Percentiles rank a stretch among this genome's conserved stretches.
Evolutionary conservation across 2,888 invertebrate genomes (phyloP).

Genomic region (Amblyteles armatorius): DNA sequence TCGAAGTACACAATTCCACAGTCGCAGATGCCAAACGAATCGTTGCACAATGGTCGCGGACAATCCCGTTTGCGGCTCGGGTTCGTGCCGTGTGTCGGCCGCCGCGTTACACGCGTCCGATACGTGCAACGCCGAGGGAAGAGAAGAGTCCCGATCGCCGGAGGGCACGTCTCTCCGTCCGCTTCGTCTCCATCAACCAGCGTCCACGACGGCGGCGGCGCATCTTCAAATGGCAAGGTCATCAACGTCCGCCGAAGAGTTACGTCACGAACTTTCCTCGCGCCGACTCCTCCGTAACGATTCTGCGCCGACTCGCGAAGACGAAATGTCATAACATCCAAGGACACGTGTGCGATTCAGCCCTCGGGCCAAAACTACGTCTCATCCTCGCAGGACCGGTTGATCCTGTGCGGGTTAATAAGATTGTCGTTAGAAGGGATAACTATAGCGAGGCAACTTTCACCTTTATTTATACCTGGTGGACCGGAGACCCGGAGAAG

Average conservation of each 20-base stretch:
- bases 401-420: neutral
- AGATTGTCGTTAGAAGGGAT: too few relatives aligned
- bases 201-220: conserved; percentile 66
- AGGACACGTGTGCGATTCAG: conserved; percentile 55
- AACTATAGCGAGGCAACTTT: too few relatives aligned
- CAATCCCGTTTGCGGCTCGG: conserved; percentile 49
- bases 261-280: conserved; percentile 69
- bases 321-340: conserved; percentile 69
- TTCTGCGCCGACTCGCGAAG: conserved; percentile 41
- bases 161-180: conserved; percentile 39
- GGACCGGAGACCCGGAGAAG: too few relatives aligned
- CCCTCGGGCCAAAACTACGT: conserved; percentile 3
- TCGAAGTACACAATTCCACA: too few relatives aligned
- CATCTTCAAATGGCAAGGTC: conserved; percentile 83
- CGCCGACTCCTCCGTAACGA: conserved; percentile 25
- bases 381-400: neutral
- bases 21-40: conserved; percentile 22
- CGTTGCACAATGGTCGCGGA: conserved; percentile 45
- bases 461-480: too few relatives aligned
- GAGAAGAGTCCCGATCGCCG: conserved; percentile 46
- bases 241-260: conserved; percentile 72
- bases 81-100: neutral
- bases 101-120: conserved; percentile 11
- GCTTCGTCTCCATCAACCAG: conserved; percentile 26
- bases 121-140: conserved; percentile 9